Conservation (phyloP, 2,113 vertebrate species). For the Ammodytes marinus region DNA sequence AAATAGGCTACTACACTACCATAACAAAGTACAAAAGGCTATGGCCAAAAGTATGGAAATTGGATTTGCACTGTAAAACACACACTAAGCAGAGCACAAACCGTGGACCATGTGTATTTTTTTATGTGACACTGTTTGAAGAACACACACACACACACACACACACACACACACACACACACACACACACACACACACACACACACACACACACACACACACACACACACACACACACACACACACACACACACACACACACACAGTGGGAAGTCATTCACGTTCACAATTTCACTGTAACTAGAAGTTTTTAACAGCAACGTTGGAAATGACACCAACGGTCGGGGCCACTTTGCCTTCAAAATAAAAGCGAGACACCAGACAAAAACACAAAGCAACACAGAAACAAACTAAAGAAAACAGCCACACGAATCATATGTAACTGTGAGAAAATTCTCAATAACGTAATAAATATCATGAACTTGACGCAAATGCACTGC, state of each 20-base stretch:
- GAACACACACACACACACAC: neutral
- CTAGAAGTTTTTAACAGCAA: neutral
- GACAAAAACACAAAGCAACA: neutral
- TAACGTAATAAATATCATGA: neutral
- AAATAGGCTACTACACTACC: neutral
- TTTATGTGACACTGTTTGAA: neutral
- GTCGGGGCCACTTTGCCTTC: neutral
- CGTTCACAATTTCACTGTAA: neutral
- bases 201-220: too few species aligned
- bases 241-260: neutral
- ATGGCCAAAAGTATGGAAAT: neutral
- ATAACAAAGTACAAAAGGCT: neutral
- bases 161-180: too few species aligned
- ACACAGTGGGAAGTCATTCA: neutral
- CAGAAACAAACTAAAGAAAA: neutral
- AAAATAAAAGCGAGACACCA: constrained; percentile 15
- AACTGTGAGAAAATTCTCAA: neutral
- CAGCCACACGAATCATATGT: too few species aligned
- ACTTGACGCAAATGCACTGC: neutral
- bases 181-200: too few species aligned
- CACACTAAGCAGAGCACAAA: constrained; percentile 2
- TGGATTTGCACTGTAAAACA: constrained; percentile 1
- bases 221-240: too few species aligned
- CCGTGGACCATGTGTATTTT: neutral
- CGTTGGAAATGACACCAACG: neutral